Evolutionary conservation across 2,888 invertebrate species (phyloP).

Genomic region (Lasiommata megera): DNA sequence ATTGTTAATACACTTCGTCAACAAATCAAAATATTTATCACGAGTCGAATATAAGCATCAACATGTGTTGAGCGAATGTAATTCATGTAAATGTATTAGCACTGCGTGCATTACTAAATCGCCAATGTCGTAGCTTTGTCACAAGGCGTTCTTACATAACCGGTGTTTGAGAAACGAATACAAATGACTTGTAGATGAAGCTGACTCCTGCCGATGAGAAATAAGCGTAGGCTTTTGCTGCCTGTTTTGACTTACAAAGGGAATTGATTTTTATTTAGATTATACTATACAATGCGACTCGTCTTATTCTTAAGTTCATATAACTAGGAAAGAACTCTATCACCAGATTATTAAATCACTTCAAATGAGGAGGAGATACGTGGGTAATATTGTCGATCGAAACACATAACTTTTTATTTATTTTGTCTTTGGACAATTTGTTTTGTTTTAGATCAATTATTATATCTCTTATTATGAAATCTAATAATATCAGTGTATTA

Average conservation of each 20-base stretch:
- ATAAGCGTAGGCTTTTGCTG: constrained; percentile 25
- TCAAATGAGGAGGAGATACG: too few relatives aligned
- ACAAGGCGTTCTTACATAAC: constrained; percentile 61
- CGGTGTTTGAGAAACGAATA: constrained; percentile 51
- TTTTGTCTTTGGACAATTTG: too few relatives aligned
- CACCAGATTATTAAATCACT: too few relatives aligned
- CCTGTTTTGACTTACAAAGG: constrained; percentile 21
- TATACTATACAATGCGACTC: not conserved
- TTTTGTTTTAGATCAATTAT: too few relatives aligned
- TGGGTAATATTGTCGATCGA: too few relatives aligned
- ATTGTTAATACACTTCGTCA: not conserved
- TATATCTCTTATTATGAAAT: too few relatives aligned
- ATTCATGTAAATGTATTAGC: constrained; percentile 30
- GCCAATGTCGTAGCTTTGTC: constrained; percentile 53
- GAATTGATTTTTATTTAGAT: constrained; percentile 8
- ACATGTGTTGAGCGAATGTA: constrained; percentile 18
- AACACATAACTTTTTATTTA: too few relatives aligned
- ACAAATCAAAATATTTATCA: constrained; percentile 2
- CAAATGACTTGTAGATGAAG: constrained; percentile 43
- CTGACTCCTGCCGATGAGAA: constrained; percentile 31
- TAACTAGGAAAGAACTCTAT: too few relatives aligned
- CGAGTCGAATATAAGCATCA: not conserved
- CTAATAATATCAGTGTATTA: too few relatives aligned
- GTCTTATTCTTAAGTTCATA: not conserved
- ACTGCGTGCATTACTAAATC: constrained; percentile 49